Evolutionary conservation across 2,888 invertebrate species (phyloP), one percentile per base, ranked within the genome.

Genomic region (Nephrotoma guestfalica): DNA sequence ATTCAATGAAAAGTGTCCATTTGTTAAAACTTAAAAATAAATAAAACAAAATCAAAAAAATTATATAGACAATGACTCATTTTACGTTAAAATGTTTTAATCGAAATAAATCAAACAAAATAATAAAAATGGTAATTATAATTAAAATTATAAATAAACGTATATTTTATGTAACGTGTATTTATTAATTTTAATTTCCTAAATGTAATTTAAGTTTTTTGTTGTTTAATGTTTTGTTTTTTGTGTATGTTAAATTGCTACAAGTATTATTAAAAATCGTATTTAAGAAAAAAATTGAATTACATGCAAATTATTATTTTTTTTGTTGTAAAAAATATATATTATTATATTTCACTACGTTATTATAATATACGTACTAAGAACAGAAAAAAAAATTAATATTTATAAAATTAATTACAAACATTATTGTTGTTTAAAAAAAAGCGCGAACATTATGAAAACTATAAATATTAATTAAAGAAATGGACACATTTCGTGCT

Each of bases 401-500:
- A 47, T 13, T 13, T 5, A 47, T 13, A 71, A 71, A 71, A 71
- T 71, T 71, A 71, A 71, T 18, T 71, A 71, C 71, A 71, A 71
- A 71, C 71, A 18, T 71, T 71, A 71, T 9, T 30, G 30, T 30
- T 71, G 30, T 18, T 71, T 71, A 71, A 71, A 30, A 71, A 71
- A 71, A 71, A 71, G 71, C 71, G 71, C 71, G 71, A 71, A 71
- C 71, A 71, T 30, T 71, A 9, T 71, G 30, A 18, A 71, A 71
- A 71, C 9, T 9, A 57, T 15, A 57, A 43, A 43, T 9, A 30
- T 71, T n/a, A 30, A 71, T 71, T 71, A 71, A 84, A 41, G 40
- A 83, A 84, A 84, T 84, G 84, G 84, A 84, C 84, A 84, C 84
- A 84, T 84, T 84, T 84, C 84, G 84, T 84, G 84, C 84, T 84